These are phyloP conservation scores for Gymnoscopelus braueri DNA, from an alignment of 2,797 vertebrate species.

Conservation along the genomic window DNA sequence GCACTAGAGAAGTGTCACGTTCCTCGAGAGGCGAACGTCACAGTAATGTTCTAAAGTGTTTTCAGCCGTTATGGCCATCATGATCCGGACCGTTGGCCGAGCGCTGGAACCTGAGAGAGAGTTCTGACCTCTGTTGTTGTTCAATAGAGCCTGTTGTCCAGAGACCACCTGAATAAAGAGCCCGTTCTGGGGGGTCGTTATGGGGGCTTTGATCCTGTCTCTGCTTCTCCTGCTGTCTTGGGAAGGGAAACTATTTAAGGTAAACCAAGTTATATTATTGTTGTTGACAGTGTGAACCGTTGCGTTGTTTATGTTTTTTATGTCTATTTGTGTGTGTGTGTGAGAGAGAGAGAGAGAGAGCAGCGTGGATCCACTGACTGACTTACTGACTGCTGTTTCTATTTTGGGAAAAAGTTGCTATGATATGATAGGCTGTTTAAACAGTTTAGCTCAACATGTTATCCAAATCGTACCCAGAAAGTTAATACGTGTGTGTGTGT, in stretches of 20 bases:
- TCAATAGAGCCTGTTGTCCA: constrained; percentile 34
- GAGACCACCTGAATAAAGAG: constrained; percentile 41
- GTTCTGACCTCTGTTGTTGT: constrained; percentile 67
- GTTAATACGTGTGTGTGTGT: constrained; percentile 34
- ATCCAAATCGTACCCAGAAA: constrained; percentile 32
- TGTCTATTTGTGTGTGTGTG: constrained; percentile 60
- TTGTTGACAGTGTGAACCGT: too few species aligned
- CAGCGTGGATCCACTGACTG: constrained; percentile 19
- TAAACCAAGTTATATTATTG: too few species aligned
- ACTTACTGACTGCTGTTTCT: constrained; percentile 45
- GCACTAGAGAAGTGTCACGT: neutral
- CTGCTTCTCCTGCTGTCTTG: constrained; percentile 62
- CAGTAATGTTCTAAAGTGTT: neutral
- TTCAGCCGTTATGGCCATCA: neutral
- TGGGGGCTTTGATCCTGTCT: constrained; percentile 49
- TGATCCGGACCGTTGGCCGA: constrained; percentile 36
- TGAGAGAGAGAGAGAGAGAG: neutral
- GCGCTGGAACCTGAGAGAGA: constrained; percentile 46
- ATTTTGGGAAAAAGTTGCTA: constrained; percentile 59
- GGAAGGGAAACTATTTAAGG: constrained; percentile 64
- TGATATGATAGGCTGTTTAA: constrained; percentile 44
- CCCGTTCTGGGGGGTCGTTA: constrained; percentile 40
- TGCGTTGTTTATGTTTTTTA: constrained; percentile 15
- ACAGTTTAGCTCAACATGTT: constrained; percentile 12
- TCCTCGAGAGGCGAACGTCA: too few species aligned